A percentile compares a stretch with the other conserved stretches of the same genome.
phyloP scores from a whole-genome alignment of 2,797 vertebrate genomes.

The Podarcis siculus region DNA sequence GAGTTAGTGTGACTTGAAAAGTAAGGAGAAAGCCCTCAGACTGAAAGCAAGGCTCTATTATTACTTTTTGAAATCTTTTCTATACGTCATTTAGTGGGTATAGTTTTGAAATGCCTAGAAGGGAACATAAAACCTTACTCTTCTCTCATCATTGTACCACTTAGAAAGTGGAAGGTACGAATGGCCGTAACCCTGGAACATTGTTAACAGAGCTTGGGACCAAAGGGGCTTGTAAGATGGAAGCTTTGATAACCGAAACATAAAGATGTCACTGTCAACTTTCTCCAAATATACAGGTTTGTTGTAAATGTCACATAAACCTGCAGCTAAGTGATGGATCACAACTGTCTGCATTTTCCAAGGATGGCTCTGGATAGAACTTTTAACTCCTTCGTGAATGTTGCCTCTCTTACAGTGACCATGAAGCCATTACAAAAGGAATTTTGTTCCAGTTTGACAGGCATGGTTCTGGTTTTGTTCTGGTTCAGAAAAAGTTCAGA shows the following conservation, averaged over 20 bases:
- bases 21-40: slow-evolving; percentile 51
- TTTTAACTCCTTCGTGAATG: slow-evolving; percentile 53
- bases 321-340: slow-evolving; percentile 59
- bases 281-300: slow-evolving; percentile 62
- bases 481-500: not conserved
- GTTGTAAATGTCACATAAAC: slow-evolving; percentile 63
- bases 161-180: slow-evolving; percentile 57
- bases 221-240: slow-evolving; percentile 60
- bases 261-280: slow-evolving; percentile 69
- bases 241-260: slow-evolving; percentile 70
- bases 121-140: slow-evolving; percentile 71
- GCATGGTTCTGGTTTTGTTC: not conserved
- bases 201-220: slow-evolving; percentile 54
- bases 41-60: slow-evolving; percentile 51
- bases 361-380: slow-evolving; percentile 43
- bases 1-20: slow-evolving; percentile 42
- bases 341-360: slow-evolving; percentile 46
- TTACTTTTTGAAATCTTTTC: slow-evolving; percentile 68
- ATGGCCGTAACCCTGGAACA: slow-evolving; percentile 55
- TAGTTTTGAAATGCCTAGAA: slow-evolving; percentile 71
- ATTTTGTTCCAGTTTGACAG: not conserved
- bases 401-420: not conserved
- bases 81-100: slow-evolving; percentile 56
- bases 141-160: slow-evolving; percentile 62
- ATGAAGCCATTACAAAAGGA: not conserved